Percentiles rank a stretch among this genome's conserved stretches.
phyloP scores from a whole-genome alignment of 92 coral and sea anemone genomes.

The Heteractis magnifica region DNA sequence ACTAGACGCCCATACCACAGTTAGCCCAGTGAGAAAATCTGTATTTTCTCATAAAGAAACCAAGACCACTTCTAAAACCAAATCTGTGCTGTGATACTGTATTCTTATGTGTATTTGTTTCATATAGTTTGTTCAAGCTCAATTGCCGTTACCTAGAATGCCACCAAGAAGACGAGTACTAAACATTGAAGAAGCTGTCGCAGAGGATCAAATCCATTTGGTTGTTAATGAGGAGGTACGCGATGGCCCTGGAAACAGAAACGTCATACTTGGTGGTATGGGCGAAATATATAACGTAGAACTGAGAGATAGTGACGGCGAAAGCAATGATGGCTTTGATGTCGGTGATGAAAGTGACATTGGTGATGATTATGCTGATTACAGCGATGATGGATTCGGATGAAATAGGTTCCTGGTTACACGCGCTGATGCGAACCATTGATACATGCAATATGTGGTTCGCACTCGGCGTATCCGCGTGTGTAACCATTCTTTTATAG shows the following conservation, averaged over 20 bases:
- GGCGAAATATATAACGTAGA: neutral
- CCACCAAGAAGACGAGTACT: slow-evolving; percentile 77
- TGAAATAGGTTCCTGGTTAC: neutral
- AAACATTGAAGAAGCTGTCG: slow-evolving; percentile 42
- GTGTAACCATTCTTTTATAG: no score
- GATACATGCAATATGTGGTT: neutral
- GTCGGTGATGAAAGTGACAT: neutral
- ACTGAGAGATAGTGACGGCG: neutral
- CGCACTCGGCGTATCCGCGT: no score
- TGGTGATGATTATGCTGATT: neutral
- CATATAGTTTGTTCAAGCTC: slow-evolving; percentile 54
- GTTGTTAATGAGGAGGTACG: neutral
- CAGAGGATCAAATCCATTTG: neutral
- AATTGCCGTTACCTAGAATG: slow-evolving; percentile 59
- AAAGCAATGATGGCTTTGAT: neutral
- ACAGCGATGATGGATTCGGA: neutral
- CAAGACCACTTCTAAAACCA: no score
- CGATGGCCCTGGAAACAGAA: neutral
- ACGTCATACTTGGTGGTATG: neutral
- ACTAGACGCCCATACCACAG: no score
- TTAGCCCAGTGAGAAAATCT: no score
- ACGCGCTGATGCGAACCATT: neutral
- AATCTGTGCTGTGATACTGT: neutral
- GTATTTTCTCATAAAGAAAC: no score
- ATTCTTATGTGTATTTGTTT: neutral